Evolutionary conservation across 2,797 vertebrate genomes (phyloP), one percentile per base, ranked within the genome.

Genomic region (Psittacula echo): DNA sequence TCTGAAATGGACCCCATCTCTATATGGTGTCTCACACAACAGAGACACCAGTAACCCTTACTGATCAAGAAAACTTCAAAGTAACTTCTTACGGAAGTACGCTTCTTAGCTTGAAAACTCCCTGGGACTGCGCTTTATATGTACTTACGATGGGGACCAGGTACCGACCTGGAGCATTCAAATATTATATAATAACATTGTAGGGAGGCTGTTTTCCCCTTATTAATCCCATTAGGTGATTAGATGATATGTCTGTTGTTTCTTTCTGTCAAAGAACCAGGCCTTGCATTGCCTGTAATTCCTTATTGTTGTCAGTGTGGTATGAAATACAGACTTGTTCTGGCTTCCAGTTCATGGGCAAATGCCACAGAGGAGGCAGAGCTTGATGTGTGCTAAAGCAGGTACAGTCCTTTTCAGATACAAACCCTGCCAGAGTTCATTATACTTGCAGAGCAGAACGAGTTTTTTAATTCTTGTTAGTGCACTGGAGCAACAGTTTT

Each of bases 161-260:
- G 64, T 88, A 70, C 39, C 18, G 88, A 34, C 24, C 24, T 84
- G 70, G 44, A 93, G 47, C 29, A 77, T 84, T 88, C 77, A n/a
- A 50, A 56, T 48, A 42, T 67, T 32, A 9, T 22, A 15, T 79
- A 86, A 86, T 73, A 56, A 45, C 41, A 44, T 86, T 86, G 81
- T 15, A n/a, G 64, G n/a, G 54, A 93, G 26, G 13, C 30, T 88
- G 45, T 47, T 95, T 95, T 89, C 41, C 65, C 44, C 10, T 56
- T 76, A 27, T 74, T 93, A 88, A 92, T 65, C 32, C 23, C 23
- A 65, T 96, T 88, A 93, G 44, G 48, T 51, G 20, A 65, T 96
- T 88, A 93, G 44, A 51, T 54, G 20, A 66, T 88, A 34, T 5
- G 18, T 45, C 37, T 39, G 37, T 56, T 82, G 14, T 84, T 95